Evolutionary conservation across 1,140 invertebrate species (phyloP), one percentile per base, ranked within the genome.

Genomic region (Onthophagus taurus): DNA sequence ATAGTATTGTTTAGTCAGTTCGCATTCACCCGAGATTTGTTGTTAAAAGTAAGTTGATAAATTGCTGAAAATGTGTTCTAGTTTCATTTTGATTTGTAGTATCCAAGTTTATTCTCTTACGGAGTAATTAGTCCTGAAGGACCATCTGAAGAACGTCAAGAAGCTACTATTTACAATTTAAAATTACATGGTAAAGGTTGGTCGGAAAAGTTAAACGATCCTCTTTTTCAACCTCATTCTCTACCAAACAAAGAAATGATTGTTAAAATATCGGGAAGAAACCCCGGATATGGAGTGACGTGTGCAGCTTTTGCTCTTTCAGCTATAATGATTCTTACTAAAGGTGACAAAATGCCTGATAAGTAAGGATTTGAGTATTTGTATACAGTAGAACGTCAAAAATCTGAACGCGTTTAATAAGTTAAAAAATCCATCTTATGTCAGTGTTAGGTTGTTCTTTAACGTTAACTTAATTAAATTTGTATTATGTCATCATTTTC

Each of bases 281-380:
- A 91, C 69, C 81, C 87, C 14, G 89, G 80, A 34, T 97, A 96
- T 69, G 80, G 85, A 4, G 74, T 80, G 1, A 94, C 91, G 1
- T 80, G 79, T 26, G 76, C 74, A 11, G 71, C 72, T 36, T 56
- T 90, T 44, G 57, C 93, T 2, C 70, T 80, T 41, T 71, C 79
- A 38, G 91, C 80, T 0, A 48, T 89, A 33, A 83, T 76, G 9
- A 70, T 95, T 45, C 65, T 95, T 1, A 77, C 77, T 26, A 87
- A 96, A 61, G 64, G 60, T 36, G 69, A 83, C 36, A 84, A 84
- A 57, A 76, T 94, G 68, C 86, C 87, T 1, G 58, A 66, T 26
- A 68, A 64, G 83, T 88, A 65, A 67, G 68, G 31, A 5, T 16
- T 37, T 19, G n/a, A n/a, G n/a, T n/a, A n/a, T n/a, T n/a, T n/a